Percentiles rank a stretch among this genome's conserved stretches.
Evolutionary conservation across 2,797 vertebrate genomes (phyloP).

Genomic region (Pseudocheirus occidentalis): DNA sequence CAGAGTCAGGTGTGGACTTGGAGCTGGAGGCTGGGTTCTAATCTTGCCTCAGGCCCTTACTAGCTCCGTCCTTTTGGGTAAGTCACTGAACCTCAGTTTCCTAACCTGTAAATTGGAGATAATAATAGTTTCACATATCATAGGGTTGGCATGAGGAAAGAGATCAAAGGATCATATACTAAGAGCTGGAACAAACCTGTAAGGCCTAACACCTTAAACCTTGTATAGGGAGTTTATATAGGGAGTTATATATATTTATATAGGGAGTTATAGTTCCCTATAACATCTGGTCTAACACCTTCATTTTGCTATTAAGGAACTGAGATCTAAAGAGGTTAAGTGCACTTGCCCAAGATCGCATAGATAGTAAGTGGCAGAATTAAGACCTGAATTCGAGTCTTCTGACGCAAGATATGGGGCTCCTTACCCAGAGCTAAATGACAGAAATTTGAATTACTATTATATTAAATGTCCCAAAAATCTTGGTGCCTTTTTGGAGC

Average conservation of each 20-base stretch:
- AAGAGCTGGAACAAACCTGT: not conserved
- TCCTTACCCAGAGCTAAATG: not conserved
- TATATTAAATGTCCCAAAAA: not conserved
- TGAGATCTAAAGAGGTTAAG: not conserved
- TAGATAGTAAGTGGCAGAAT: not conserved
- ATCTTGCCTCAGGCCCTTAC: not conserved
- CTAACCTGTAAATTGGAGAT: not conserved
- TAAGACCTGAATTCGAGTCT: not conserved
- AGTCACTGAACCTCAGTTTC: not conserved
- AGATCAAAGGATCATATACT: not conserved
- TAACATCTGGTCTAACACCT: not conserved
- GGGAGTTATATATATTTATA: no score
- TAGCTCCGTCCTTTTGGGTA: not conserved
- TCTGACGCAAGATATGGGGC: not conserved
- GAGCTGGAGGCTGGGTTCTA: not conserved
- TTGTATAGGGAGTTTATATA: no score
- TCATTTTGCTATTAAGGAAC: not conserved
- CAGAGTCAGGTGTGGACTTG: not conserved
- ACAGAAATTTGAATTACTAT: not conserved
- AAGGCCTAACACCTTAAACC: not conserved
- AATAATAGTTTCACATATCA: not conserved
- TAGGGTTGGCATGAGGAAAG: not conserved
- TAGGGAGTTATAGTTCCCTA: no score
- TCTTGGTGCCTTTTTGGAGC: not conserved
- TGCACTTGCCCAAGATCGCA: not conserved